Evolutionary conservation across 2,113 vertebrate genomes (phyloP).

Genomic region (Abramis brama): DNA sequence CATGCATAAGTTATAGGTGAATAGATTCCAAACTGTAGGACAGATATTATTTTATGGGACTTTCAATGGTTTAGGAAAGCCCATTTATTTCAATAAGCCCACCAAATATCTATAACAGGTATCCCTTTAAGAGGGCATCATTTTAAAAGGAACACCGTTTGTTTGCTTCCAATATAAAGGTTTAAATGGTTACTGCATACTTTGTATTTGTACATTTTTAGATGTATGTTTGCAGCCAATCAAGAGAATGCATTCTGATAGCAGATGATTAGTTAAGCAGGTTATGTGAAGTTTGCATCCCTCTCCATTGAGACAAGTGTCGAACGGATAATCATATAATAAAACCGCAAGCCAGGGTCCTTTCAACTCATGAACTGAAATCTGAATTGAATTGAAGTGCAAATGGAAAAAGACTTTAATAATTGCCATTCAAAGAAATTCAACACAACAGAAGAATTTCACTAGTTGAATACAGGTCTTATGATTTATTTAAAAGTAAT

Average conservation of each 20-base stretch:
- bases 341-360: not conserved
- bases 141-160: not conserved
- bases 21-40: conserved; percentile 22
- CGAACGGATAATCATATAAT: not conserved
- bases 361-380: not conserved
- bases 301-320: not conserved
- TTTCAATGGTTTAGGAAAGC: conserved; percentile 25
- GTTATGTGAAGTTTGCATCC: not conserved
- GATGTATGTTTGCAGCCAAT: not conserved
- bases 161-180: not conserved
- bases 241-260: not conserved
- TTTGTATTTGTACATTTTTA: not conserved
- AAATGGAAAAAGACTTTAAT: not conserved
- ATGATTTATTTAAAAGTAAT: not conserved
- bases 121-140: not conserved
- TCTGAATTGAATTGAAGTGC: not conserved
- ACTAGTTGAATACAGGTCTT: not conserved
- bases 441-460: not conserved
- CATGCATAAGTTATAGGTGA: conserved; percentile 34
- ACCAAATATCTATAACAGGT: not conserved
- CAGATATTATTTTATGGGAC: not conserved
- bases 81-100: not conserved
- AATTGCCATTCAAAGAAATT: not conserved
- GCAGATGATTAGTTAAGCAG: not conserved
- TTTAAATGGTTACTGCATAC: not conserved